These are phyloP conservation scores for Vimba vimba DNA, from an alignment of 2,113 vertebrate species.

Conservation along the genomic window DNA sequence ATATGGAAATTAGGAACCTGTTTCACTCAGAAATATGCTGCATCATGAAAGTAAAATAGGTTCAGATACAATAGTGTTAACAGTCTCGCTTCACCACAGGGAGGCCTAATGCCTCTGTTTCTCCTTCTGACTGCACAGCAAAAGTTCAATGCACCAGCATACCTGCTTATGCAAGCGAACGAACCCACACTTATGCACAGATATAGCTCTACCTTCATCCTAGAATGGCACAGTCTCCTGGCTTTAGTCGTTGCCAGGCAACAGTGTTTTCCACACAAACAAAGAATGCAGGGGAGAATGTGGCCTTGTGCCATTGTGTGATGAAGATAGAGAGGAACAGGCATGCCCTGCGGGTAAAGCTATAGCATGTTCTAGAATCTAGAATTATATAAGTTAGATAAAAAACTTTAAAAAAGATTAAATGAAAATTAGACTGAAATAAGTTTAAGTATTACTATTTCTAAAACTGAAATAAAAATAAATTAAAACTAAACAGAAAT, in stretches of 20 bases:
- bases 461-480: no score
- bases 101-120: not conserved
- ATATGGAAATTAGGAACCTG: not conserved
- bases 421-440: no score
- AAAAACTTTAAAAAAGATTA: no score
- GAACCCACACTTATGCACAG: constrained; percentile 21
- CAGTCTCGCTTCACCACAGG: not conserved
- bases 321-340: not conserved
- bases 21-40: not conserved
- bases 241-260: constrained; percentile 70
- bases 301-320: constrained; percentile 37
- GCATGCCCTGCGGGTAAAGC: not conserved
- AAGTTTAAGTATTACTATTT: no score
- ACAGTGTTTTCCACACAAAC: constrained; percentile 67
- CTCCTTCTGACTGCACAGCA: not conserved
- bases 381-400: no score
- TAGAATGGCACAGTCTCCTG: constrained; percentile 36
- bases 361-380: not conserved
- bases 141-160: not conserved
- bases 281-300: constrained; percentile 45
- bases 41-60: not conserved
- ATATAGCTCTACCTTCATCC: constrained; percentile 28
- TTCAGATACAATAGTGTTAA: not conserved
- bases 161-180: constrained; percentile 52
- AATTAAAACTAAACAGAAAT: no score